These are phyloP conservation scores for Margaritifera margaritifera DNA, from an alignment of 2,888 invertebrate genomes.

Conservation along the genomic window DNA sequence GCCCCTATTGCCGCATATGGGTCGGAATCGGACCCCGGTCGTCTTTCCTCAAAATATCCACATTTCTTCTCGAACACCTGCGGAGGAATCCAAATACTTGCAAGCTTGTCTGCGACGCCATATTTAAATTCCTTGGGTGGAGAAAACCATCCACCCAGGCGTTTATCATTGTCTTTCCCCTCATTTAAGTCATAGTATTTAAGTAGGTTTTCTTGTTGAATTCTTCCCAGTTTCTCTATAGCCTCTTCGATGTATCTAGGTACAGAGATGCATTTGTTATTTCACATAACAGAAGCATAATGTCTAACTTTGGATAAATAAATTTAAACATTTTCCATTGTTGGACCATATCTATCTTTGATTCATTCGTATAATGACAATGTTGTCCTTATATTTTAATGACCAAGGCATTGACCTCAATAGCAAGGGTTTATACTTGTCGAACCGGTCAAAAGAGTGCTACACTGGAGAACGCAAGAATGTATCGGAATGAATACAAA, in stretches of 20 bases:
- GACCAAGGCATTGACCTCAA: too few species aligned
- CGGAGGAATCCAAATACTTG: constrained; percentile 10
- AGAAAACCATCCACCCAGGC: constrained; percentile 9
- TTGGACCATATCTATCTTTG: too few species aligned
- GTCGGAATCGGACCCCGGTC: constrained; percentile 14
- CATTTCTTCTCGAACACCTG: constrained; percentile 2
- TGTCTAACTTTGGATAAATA: too few species aligned
- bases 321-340: too few species aligned
- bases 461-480: too few species aligned
- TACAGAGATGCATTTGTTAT: neutral
- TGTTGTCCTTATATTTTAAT: too few species aligned
- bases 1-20: constrained; percentile 8
- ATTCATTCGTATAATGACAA: too few species aligned
- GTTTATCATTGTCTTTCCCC: constrained; percentile 13
- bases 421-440: too few species aligned
- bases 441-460: too few species aligned
- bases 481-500: too few species aligned
- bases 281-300: neutral
- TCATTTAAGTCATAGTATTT: constrained; percentile 12
- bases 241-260: constrained; percentile 14
- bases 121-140: constrained; percentile 2
- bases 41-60: constrained; percentile 18
- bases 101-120: constrained; percentile 8
- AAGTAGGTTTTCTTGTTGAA: constrained; percentile 7
- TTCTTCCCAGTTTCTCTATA: neutral